Evolutionary conservation across 2,888 invertebrate species (phyloP), one percentile per base, ranked within the genome.

Genomic region (Erpobdella octoculata): DNA sequence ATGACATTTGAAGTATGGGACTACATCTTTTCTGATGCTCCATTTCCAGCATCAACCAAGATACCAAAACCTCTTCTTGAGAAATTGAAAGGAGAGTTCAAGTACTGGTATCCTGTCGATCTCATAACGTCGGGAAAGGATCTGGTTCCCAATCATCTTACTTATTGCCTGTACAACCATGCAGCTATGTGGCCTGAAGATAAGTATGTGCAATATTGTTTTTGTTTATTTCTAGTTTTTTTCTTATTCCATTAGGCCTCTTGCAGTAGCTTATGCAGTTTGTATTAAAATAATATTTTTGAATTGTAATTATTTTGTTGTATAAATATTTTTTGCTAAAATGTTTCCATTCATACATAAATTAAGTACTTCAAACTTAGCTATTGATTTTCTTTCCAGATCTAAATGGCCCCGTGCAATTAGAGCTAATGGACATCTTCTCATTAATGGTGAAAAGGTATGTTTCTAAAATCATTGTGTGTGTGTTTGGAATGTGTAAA

Each of bases 71-170:
- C 88, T 66, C 86, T 88, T 25, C 85, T 98, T 72, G 88, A 91
- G 74, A 82, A 85, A 46, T 88, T 98, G 89, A 89, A 89, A 78
- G 86, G 87, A 15, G 95, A 98, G 82, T 98, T 99, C 84, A 88
- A 92, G 76, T 97, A 89, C 84, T 98, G 97, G 97, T 98, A 97
- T 83, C 96, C 97, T 0, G 89, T 96, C 28, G 93, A 98, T 83
- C 85, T 98, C 74, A 86, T 97, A 77, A 90, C 87, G 9, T 95
- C 95, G 8, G 97, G 97, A 46, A 99, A 99, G 83, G 98, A 98
- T 87, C 86, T 99, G 67, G 89, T 99, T 59, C 95, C 93, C 78
- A 98, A 99, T 83, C 98, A 98, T 85, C 86, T 98, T 77, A 96
- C 96, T 0, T 98, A 91, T 83, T 93, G 88, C 80, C 87, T 98